Base-by-base conservation (phyloP, 2,113 vertebrate genomes). In the Triplophysa dalaica region DNA sequence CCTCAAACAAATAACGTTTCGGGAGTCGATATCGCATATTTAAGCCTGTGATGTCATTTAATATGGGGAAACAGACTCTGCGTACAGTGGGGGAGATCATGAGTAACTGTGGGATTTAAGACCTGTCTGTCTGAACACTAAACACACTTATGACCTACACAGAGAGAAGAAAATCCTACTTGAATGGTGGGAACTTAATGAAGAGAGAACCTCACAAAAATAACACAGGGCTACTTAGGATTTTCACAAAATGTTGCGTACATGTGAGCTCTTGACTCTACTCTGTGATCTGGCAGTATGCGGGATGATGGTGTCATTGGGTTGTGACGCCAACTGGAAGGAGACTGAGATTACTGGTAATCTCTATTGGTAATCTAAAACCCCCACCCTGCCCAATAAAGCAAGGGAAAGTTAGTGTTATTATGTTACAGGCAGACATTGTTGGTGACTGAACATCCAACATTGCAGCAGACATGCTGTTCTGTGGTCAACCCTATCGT, bases 121-220 rank as follows among this genome's bases (percentile, higher is more conserved):
- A 88, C 84, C 86, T 87, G 87, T 90, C 69, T 41, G 81, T 76
- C 12, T 87, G 86, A 74, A 60, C 56, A 74, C 60, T 61, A 61
- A 74, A 61, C 61, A 65, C 26, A 67, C 63, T 67, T 41, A 22
- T 88, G 88, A 88, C 81, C 87, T 85, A 87, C 80, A 87, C 13
- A 73, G 81, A 73, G 45, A 41, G 70, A 86, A 87, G 85, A 88
- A 87, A 85, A 72, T 90, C 84, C 26, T 14, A 38, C 19, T 89
- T 83, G 65, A 86, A 85, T 89, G 86, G 88, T 89, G 88, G 87
- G 89, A 90, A 90, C 81, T 77, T 83, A 29, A 66, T 12, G 22
- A 81, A 83, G 75, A 29, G 62, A 54, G 38, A 17, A 63, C 41
- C 41, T 43, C 41, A 43, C 26, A 43, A 45, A n/a, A 70, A 72